phyloP scores from a whole-genome alignment of 2,797 vertebrate genomes.

The Atherinosoma microstoma region DNA sequence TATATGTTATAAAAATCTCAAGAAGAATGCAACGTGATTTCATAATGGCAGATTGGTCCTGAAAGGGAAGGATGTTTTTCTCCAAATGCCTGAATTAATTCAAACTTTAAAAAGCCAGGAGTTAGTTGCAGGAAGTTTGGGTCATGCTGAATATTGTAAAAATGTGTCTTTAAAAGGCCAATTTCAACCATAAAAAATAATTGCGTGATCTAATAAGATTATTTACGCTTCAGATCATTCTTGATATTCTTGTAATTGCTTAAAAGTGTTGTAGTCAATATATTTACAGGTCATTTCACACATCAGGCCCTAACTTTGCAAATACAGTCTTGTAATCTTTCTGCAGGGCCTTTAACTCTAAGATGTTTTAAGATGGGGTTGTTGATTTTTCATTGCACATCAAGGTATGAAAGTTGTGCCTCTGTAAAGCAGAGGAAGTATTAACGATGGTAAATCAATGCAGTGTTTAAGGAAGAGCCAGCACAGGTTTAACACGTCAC shows the following conservation, averaged over 20 bases:
- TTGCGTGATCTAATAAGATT: background rate
- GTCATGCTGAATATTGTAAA: background rate
- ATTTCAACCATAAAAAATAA: slow-evolving; percentile 2
- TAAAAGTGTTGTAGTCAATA: background rate
- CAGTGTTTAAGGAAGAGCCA: background rate
- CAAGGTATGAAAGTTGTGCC: background rate
- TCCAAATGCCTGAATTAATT: slow-evolving; percentile 42
- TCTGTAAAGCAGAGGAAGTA: background rate
- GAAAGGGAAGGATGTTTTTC: slow-evolving; percentile 47
- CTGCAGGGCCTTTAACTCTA: background rate
- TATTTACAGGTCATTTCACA: background rate
- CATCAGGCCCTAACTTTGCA: too few relatives aligned
- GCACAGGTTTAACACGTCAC: background rate
- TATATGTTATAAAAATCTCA: slow-evolving; percentile 34
- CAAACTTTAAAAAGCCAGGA: slow-evolving; percentile 24
- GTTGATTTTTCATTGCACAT: background rate
- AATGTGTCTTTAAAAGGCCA: background rate
- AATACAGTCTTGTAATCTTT: too few relatives aligned
- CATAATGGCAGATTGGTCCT: slow-evolving; percentile 22
- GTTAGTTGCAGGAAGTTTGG: background rate
- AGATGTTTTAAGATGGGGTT: background rate
- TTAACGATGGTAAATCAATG: background rate
- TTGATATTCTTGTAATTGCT: background rate
- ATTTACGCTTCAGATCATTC: background rate
- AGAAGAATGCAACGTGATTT: slow-evolving; percentile 39